These are phyloP conservation scores for Melipona quadrifasciata DNA, from an alignment of 1,140 invertebrate species.

Conservation along the genomic window DNA sequence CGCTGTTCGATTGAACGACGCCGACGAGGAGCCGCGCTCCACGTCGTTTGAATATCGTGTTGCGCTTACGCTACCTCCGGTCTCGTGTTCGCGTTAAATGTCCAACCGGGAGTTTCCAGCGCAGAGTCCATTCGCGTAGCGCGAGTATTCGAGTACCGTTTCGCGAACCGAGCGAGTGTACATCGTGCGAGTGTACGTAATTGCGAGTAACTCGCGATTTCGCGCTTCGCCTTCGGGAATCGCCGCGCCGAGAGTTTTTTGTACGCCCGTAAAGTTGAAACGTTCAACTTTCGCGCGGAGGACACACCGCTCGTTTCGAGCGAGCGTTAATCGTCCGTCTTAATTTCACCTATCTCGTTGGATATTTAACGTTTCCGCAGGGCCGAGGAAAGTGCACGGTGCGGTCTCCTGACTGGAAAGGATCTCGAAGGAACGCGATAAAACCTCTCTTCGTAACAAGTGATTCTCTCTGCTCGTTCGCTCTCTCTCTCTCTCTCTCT, in stretches of 20 bases:
- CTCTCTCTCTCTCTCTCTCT: too few species aligned
- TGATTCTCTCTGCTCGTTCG: slow-evolving; percentile 1
- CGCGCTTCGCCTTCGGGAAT: neutral
- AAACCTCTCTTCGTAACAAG: neutral
- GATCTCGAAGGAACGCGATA: neutral
- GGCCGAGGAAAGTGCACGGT: neutral
- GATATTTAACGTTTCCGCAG: neutral
- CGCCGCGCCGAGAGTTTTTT: too few species aligned
- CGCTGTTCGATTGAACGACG: slow-evolving; percentile 27
- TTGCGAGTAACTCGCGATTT: neutral
- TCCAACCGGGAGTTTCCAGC: neutral
- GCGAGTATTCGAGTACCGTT: neutral
- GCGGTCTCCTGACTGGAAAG: neutral
- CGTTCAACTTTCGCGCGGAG: neutral
- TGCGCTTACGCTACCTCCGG: slow-evolving; percentile 1
- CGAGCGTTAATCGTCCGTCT: neutral
- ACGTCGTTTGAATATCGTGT: slow-evolving; percentile 21
- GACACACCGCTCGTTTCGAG: neutral
- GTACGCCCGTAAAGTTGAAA: too few species aligned
- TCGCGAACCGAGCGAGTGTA: neutral
- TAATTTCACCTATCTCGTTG: neutral
- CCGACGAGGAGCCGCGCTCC: slow-evolving; percentile 9
- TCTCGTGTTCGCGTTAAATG: slow-evolving; percentile 20
- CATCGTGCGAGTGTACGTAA: neutral
- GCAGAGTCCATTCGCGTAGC: neutral